A percentile compares a stretch with the other conserved stretches of the same genome.
Conservation (phyloP, 2,113 vertebrate species). For the Gymnarchus niloticus region DNA sequence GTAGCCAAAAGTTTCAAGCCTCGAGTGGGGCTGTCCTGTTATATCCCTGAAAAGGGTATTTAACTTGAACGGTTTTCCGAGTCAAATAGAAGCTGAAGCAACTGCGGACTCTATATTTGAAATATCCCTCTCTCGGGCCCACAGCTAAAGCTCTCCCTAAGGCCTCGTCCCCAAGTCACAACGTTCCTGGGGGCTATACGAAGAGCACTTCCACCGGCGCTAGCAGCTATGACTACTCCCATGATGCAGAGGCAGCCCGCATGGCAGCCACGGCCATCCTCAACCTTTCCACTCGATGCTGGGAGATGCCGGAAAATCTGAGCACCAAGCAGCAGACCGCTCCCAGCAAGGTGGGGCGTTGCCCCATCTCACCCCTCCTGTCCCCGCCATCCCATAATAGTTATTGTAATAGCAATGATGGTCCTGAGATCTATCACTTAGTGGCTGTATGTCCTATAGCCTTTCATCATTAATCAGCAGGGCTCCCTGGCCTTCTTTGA, state of each 20-base stretch:
- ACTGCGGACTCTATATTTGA: too few relatives aligned
- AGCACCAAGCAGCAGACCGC: constrained; percentile 80
- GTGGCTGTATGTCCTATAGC: constrained; percentile 44
- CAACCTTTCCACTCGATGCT: constrained; percentile 95
- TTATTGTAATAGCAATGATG: not conserved
- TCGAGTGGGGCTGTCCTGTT: not conserved
- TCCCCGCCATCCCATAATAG: not conserved
- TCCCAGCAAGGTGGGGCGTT: constrained; percentile 66
- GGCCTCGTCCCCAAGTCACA: constrained; percentile 75
- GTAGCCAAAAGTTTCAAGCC: not conserved
- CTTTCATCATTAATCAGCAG: constrained; percentile 59
- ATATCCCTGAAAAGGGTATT: not conserved
- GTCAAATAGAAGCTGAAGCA: too few relatives aligned
- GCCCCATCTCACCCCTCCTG: not conserved
- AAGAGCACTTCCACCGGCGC: constrained; percentile 69
- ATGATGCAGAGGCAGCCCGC: constrained; percentile 91
- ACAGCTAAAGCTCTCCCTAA: constrained; percentile 82
- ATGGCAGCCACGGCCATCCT: constrained; percentile 97
- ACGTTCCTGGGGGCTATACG: constrained; percentile 70
- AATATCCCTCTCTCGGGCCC: constrained; percentile 18
- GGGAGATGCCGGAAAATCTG: constrained; percentile 96
- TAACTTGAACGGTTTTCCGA: too few relatives aligned
- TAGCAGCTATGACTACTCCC: constrained; percentile 83
- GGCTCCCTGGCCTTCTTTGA: constrained; percentile 52
- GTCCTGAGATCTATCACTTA: constrained; percentile 54